Conservation (phyloP, 2,888 invertebrate species). For the Stictocephala bisonia region DNA sequence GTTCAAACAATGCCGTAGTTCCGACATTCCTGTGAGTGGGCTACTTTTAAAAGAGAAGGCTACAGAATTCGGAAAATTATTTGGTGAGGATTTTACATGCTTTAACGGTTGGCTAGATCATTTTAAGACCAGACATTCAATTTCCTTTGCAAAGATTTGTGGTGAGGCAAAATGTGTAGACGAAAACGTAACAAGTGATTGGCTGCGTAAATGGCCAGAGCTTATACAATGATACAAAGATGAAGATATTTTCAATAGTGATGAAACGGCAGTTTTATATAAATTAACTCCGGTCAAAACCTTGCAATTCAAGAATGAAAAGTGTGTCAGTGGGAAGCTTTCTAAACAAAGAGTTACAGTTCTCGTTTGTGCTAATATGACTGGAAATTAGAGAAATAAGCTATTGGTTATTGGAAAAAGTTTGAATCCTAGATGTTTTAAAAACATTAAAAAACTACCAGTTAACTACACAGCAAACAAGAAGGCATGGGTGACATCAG, state of each 20-base stretch:
- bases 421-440: slow-evolving; percentile 42
- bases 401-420: slow-evolving; percentile 6
- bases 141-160: slow-evolving; percentile 36
- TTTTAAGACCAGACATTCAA: slow-evolving; percentile 30
- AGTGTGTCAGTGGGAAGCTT: slow-evolving; percentile 59
- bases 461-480: slow-evolving; percentile 18
- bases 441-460: slow-evolving; percentile 33
- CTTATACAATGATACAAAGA: slow-evolving; percentile 16
- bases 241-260: slow-evolving; percentile 58
- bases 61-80: slow-evolving; percentile 16
- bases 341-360: slow-evolving; percentile 61
- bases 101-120: slow-evolving; percentile 26
- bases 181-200: slow-evolving; percentile 3
- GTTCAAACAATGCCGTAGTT: slow-evolving; percentile 25
- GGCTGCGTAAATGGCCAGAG: slow-evolving; percentile 14
- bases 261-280: slow-evolving; percentile 57
- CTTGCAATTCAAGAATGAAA: slow-evolving; percentile 59
- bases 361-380: slow-evolving; percentile 61
- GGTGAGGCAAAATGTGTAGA: slow-evolving; percentile 31
- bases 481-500: slow-evolving; percentile 37
- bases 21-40: slow-evolving; percentile 22
- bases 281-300: slow-evolving; percentile 58
- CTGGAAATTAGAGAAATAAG: slow-evolving; percentile 61
- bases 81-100: slow-evolving; percentile 24
- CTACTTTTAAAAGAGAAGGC: slow-evolving; percentile 17